Evolutionary conservation across 2,888 invertebrate genomes (phyloP).

Genomic region (Crepidodera aurea): DNA sequence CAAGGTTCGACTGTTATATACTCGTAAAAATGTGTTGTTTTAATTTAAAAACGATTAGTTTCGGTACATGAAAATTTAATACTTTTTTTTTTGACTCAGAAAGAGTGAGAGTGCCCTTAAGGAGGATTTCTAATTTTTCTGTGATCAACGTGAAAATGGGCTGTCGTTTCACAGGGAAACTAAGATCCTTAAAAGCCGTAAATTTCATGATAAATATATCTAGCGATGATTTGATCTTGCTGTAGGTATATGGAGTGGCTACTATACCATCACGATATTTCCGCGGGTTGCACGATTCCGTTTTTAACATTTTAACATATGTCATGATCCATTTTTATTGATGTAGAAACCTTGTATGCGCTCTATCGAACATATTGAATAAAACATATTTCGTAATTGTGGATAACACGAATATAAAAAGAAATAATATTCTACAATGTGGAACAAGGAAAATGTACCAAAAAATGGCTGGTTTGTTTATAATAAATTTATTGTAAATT

Average conservation of each 20-base stretch:
- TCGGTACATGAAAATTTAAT: slow-evolving; percentile 35
- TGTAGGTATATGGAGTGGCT: slow-evolving; percentile 45
- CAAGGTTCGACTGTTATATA: slow-evolving; percentile 12
- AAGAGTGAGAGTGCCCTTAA: no score
- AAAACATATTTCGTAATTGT: slow-evolving; percentile 27
- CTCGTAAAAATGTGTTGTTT: no score
- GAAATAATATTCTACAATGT: slow-evolving; percentile 1
- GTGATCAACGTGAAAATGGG: no score
- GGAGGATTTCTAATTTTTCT: no score
- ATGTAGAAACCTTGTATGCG: slow-evolving; percentile 29
- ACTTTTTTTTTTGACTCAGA: slow-evolving; percentile 54
- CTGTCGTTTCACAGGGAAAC: no score
- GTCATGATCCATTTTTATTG: slow-evolving; percentile 55
- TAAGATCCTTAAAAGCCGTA: no score
- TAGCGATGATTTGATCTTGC: slow-evolving; percentile 53
- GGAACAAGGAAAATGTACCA: no score
- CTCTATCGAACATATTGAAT: slow-evolving; percentile 20
- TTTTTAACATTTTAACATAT: slow-evolving; percentile 55
- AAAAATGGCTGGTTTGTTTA: no score
- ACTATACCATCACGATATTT: slow-evolving; percentile 53
- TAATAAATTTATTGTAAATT: no score
- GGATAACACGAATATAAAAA: background rate
- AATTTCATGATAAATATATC: no score
- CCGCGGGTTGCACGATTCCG: slow-evolving; percentile 52
- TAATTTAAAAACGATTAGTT: no score